Evolutionary conservation across 2,888 invertebrate species (phyloP), one percentile per base, ranked within the genome.

Genomic region (Criorhina ranunculi): DNA sequence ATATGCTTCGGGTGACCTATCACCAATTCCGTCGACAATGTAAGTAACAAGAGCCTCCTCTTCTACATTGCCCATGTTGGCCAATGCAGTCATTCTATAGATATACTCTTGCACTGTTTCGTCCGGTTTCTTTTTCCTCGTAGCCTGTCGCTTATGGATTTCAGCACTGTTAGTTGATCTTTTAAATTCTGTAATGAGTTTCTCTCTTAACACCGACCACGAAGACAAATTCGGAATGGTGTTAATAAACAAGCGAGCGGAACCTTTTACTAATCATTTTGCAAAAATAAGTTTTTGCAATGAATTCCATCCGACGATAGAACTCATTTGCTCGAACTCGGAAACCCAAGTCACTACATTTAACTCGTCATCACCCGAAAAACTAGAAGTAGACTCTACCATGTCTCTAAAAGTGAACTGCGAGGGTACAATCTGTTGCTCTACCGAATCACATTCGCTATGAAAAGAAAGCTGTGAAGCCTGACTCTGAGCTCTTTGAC

Each of bases 1-100:
- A 31, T 72, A 60, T 5, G 60, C 12, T 51, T 60, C 70, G 11
- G 35, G 42, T 7, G 46, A 35, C n/a, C 59, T 70, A 9, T 91
- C 90, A 87, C 93, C 93, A 49, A 93, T 92, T 86, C 93, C 93
- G 70, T 93, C 93, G 33, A 60, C 31, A 11, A 60, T 44, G n/a
- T 60, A 60, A 33, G 29, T 42, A n/a, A 42, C 40, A 9, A 60
- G 15, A 8, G 59, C 59, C 5, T 42, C 60, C 9, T 62, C 44
- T 11, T 62, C 60, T 8, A 62, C 60, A 33, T 44, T 62, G 0
- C 60, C 60, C 15, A 31, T 44, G 15, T 44, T 44, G 0, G 44
- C 44, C 6, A 62, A 44, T 0, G 15, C 60, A 6, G 11, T 31
- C 60, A 62, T 62, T 31, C 44, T 62, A 44, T 62, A 62, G 33